Conservation (phyloP, 2,113 vertebrate genomes). For the Passerina amoena region DNA sequence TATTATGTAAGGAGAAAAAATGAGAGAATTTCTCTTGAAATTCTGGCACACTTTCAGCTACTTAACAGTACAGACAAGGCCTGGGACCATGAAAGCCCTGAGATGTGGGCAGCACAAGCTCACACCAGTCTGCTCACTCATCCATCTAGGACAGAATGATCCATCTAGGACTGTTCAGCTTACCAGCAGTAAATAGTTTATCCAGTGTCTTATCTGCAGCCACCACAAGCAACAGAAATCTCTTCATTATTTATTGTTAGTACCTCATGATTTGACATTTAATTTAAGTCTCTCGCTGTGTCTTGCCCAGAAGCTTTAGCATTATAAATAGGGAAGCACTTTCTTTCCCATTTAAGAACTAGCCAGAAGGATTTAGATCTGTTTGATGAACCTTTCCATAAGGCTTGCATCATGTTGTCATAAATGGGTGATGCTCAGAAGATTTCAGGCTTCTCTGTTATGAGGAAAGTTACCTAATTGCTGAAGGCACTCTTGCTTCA, state of each 20-base stretch:
- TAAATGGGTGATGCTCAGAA: background rate
- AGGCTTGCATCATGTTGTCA: background rate
- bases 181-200: constrained; percentile 39
- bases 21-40: background rate
- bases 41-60: background rate
- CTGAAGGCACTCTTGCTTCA: background rate
- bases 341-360: constrained; percentile 33
- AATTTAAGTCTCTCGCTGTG: constrained; percentile 48
- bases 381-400: background rate
- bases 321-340: constrained; percentile 41
- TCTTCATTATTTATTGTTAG: constrained; percentile 61
- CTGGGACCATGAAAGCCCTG: background rate
- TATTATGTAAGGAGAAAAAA: background rate
- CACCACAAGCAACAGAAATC: constrained; percentile 38
- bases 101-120: background rate
- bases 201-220: constrained; percentile 15
- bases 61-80: background rate
- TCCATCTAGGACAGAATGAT: too few species aligned
- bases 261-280: constrained; percentile 48
- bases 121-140: background rate
- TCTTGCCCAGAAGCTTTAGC: constrained; percentile 35
- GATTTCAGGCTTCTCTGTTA: background rate
- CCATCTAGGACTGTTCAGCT: background rate
- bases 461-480: background rate
- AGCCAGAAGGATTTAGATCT: constrained; percentile 20